A percentile compares a stretch with the other conserved stretches of the same genome.
Conservation (phyloP, 1,140 invertebrate species). For the Eulimnadia texana region DNA sequence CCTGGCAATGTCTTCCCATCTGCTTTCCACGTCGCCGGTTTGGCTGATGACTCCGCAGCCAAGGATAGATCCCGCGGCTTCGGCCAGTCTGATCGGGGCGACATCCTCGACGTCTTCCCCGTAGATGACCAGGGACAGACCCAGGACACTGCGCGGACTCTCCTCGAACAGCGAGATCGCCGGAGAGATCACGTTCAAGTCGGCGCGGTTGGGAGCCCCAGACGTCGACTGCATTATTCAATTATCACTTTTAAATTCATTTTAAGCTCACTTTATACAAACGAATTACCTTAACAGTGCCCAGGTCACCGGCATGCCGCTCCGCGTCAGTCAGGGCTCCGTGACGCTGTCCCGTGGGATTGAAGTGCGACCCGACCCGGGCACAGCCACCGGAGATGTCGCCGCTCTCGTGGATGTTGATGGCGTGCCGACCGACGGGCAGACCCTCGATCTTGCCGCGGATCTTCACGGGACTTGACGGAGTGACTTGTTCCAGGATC, state of each 20-base stretch:
- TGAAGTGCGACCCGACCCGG: conserved; percentile 18
- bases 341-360: conserved; percentile 25
- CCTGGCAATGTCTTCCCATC: neutral
- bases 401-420: conserved; percentile 11
- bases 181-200: neutral
- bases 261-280: neutral
- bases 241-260: neutral
- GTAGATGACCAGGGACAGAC: conserved; percentile 37
- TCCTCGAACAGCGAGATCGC: conserved; percentile 2
- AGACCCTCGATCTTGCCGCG: conserved; percentile 14
- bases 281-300: conserved; percentile 31
- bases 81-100: neutral
- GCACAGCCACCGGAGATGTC: conserved; percentile 17
- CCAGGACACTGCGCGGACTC: conserved; percentile 27
- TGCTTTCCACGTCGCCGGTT: neutral
- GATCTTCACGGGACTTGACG: conserved; percentile 10
- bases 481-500: conserved; percentile 15
- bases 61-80: conserved; percentile 31
- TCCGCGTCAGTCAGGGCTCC: conserved; percentile 32
- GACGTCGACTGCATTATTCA: neutral
- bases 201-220: neutral
- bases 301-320: conserved; percentile 41
- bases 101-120: conserved; percentile 31
- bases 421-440: conserved; percentile 11
- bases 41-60: conserved; percentile 35